Base-by-base conservation (phyloP, 2,797 vertebrate species). In the Liparis tanakae region DNA sequence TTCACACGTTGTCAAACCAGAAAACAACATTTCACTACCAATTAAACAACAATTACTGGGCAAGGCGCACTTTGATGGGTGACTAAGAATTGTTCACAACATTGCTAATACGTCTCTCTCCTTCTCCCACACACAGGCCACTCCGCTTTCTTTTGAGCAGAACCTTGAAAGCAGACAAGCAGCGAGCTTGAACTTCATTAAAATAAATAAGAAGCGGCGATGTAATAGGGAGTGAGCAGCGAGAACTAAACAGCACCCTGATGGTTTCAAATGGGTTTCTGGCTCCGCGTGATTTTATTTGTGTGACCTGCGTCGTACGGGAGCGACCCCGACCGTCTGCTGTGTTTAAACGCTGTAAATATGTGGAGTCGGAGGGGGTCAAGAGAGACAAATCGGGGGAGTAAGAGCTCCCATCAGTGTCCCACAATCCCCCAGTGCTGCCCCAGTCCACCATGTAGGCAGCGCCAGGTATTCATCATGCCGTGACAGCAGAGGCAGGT, bases 301-400 rank as follows among this genome's bases (percentile, higher is more conserved):
- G 87, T 70, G 88, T 94, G 93, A 94, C 92, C 94, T 87, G 80
- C 78, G 74, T 83, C 69, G 74, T 73, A 20, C 74, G 44, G 65
- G 67, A 75, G 74, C 93, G 88, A 85, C 86, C 88, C 76, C 77
- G 54, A 41, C 94, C 96, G 96, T 96, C 95, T 96, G 95, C 87
- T 85, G 80, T 89, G 87, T 93, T 94, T 94, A 94, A 94, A 94
- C 85, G 83, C 89, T 89, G 90, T 93, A 94, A 95, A 93, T 7
- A 75, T 90, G 85, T 86, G 76, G 65, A 90, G 92, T 88, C 76
- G 51, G 87, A 91, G 95, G 87, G 91, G 95, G 93, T 90, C 94
- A 93, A 68, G 46, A 10, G 3, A 83, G 93, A 94, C 92, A 94
- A 94, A 91, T 79, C 87, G 91, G 90, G 85, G 86, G 81, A 67